These are phyloP conservation scores for Meriones psammophilus DNA, from an alignment of 2,797 vertebrate species.

Conservation along the genomic window DNA sequence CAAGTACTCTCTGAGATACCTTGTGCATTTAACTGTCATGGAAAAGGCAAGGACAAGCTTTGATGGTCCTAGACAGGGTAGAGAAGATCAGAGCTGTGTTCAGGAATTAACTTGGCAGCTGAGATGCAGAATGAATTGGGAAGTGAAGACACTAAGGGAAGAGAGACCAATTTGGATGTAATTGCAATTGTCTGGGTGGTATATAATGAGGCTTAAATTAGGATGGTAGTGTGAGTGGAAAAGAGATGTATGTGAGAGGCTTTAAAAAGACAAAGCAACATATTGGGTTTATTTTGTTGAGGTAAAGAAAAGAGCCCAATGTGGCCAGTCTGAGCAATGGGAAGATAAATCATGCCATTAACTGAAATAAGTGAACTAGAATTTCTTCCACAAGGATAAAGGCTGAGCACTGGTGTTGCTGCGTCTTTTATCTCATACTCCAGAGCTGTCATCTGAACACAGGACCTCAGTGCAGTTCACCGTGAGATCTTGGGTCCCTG, in stretches of 20 bases:
- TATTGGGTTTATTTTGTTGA: slow-evolving; percentile 34
- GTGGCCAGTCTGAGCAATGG: not conserved
- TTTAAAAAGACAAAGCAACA: slow-evolving; percentile 53
- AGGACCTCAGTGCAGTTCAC: not conserved
- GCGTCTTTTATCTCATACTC: not conserved
- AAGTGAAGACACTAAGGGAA: slow-evolving; percentile 46
- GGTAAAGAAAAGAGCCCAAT: slow-evolving; percentile 36
- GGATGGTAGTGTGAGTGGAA: not conserved
- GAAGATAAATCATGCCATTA: slow-evolving; percentile 69
- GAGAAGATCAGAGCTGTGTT: not conserved
- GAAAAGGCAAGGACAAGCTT: not conserved
- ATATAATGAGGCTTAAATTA: slow-evolving; percentile 65
- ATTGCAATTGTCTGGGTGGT: slow-evolving; percentile 59
- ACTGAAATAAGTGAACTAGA: slow-evolving; percentile 21
- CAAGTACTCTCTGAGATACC: fast-evolving
- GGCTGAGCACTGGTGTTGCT: not conserved
- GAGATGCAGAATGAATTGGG: slow-evolving; percentile 16
- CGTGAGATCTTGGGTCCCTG: not conserved
- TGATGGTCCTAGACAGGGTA: too few relatives aligned
- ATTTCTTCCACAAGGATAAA: not conserved
- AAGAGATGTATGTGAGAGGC: slow-evolving; percentile 19
- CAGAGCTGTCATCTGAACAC: not conserved
- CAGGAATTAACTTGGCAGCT: slow-evolving; percentile 49
- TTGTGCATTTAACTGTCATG: not conserved
- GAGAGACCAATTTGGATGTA: slow-evolving; percentile 65